Evolutionary conservation across 2,797 vertebrate species (phyloP).

Genomic region (Pipistrellus pipistrellus): DNA sequence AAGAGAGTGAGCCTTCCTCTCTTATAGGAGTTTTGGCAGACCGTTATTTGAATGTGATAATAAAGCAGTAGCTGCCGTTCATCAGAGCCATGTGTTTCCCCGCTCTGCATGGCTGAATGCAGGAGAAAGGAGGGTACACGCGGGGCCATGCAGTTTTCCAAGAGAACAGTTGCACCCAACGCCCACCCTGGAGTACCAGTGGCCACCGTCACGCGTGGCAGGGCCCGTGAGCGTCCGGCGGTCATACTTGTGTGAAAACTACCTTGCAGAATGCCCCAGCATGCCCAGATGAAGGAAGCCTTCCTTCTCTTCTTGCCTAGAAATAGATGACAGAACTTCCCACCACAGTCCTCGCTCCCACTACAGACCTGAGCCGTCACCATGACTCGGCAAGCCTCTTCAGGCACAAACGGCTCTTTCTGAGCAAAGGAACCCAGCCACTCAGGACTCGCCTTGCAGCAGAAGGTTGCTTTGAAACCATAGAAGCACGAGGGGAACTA

Average conservation of each 20-base stretch:
- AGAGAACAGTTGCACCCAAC: not conserved
- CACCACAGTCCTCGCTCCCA: not conserved
- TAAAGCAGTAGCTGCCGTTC: constrained; percentile 43
- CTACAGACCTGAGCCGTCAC: not conserved
- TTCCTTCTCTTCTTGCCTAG: not conserved
- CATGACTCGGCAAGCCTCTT: constrained; percentile 72
- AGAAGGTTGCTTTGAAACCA: not conserved
- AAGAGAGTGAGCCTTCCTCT: constrained; percentile 42
- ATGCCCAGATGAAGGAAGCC: not conserved
- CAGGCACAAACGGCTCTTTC: not conserved
- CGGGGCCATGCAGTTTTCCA: not conserved
- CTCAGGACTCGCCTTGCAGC: not conserved
- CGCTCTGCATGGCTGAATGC: not conserved
- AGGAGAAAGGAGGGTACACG: not conserved
- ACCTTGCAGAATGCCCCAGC: not conserved
- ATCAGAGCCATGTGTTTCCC: constrained; percentile 39
- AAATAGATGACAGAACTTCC: not conserved
- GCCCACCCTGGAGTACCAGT: not conserved
- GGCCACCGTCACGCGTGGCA: not conserved
- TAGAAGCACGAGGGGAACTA: not conserved
- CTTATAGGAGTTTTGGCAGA: constrained; percentile 66
- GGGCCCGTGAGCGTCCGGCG: not conserved
- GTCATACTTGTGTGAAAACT: not conserved
- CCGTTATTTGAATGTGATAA: constrained; percentile 58
- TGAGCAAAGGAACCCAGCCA: not conserved